Evolutionary conservation across 1,140 invertebrate species (phyloP).

Genomic region (Amyelois transitella): DNA sequence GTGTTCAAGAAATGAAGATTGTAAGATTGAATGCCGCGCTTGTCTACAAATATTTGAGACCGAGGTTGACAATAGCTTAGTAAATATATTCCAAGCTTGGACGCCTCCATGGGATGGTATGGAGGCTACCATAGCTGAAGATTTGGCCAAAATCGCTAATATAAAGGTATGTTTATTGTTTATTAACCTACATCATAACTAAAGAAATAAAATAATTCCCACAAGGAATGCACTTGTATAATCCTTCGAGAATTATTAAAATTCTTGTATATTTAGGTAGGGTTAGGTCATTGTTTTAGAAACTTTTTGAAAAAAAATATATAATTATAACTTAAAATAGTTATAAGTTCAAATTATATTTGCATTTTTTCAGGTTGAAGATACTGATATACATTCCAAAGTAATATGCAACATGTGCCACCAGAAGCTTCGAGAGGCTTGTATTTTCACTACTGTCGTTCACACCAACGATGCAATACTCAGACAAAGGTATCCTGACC

Average conservation of each 20-base stretch:
- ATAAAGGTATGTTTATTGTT: background rate
- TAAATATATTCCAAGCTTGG: background rate
- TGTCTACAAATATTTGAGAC: background rate
- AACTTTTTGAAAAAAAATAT: too few relatives aligned
- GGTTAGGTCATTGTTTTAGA: too few relatives aligned
- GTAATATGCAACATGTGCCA: slow-evolving; percentile 47
- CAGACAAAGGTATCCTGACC: slow-evolving; percentile 15
- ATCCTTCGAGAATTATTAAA: too few relatives aligned
- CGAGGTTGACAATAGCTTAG: background rate
- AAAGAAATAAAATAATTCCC: too few relatives aligned
- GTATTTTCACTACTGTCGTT: slow-evolving; percentile 33
- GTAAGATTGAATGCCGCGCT: background rate
- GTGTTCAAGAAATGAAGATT: background rate
- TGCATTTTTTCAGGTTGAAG: slow-evolving; percentile 38
- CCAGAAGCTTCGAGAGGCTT: slow-evolving; percentile 35
- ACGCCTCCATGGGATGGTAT: background rate
- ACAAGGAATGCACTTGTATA: too few relatives aligned
- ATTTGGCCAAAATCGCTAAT: background rate
- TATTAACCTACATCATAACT: too few relatives aligned
- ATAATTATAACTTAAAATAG: too few relatives aligned
- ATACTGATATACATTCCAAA: slow-evolving; percentile 39
- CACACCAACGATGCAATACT: slow-evolving; percentile 34
- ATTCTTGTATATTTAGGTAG: too few relatives aligned
- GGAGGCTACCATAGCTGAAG: background rate
- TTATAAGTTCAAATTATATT: background rate